phyloP scores from a whole-genome alignment of 2,888 invertebrate genomes.

The Phoronis australis region DNA sequence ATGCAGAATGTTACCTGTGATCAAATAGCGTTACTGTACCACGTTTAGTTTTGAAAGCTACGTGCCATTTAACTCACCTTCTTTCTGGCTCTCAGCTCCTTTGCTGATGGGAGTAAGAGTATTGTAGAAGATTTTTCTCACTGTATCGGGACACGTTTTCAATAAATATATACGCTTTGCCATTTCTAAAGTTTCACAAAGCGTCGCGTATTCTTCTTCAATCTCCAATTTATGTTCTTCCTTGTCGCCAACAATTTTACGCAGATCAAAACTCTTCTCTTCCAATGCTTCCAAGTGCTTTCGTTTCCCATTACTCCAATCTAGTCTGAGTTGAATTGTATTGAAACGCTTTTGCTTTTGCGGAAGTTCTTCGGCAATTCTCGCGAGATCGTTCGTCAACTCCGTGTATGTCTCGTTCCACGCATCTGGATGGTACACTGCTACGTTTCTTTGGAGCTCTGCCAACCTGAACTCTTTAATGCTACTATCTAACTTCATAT shows the following conservation, averaged over 20 bases:
- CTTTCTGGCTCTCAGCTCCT: not conserved
- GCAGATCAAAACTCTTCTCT: too few relatives aligned
- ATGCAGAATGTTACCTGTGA: too few relatives aligned
- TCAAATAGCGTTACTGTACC: too few relatives aligned
- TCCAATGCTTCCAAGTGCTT: not conserved
- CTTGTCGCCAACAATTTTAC: too few relatives aligned
- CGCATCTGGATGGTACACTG: not conserved
- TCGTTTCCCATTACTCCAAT: not conserved
- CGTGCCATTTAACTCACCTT: not conserved
- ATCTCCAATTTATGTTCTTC: not conserved
- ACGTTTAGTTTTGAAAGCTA: too few relatives aligned
- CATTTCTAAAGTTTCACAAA: too few relatives aligned
- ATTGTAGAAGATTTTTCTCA: too few relatives aligned
- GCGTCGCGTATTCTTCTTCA: too few relatives aligned
- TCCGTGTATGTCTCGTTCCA: not conserved
- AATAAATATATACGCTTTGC: too few relatives aligned
- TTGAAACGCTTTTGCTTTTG: not conserved
- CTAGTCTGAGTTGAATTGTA: not conserved
- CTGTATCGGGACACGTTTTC: too few relatives aligned
- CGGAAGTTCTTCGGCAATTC: not conserved
- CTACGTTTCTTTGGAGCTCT: not conserved
- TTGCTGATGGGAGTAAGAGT: too few relatives aligned
- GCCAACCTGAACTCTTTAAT: not conserved
- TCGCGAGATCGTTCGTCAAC: not conserved
- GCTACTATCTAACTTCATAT: not conserved